A percentile compares a stretch with the other conserved stretches of the same genome.
phyloP scores from a whole-genome alignment of 2,113 vertebrate genomes.

The Emydocephalus ijimae region DNA sequence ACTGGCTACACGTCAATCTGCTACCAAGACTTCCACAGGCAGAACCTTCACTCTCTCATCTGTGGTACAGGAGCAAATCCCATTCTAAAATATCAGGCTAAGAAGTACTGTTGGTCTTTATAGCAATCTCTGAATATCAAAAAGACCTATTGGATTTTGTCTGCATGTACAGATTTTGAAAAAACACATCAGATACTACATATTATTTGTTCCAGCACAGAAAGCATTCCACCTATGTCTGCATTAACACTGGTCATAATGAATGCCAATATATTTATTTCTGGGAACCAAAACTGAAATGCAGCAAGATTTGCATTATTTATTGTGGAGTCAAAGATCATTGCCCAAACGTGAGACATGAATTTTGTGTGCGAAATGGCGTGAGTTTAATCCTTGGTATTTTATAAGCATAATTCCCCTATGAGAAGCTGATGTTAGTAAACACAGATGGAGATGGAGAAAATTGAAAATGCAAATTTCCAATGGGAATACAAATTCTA shows the following conservation, averaged over 20 bases:
- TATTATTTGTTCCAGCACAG: neutral
- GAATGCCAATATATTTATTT: neutral
- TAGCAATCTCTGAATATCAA: neutral
- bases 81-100: neutral
- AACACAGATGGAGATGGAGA: neutral
- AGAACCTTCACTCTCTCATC: neutral
- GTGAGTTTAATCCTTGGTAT: no score
- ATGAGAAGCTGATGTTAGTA: neutral
- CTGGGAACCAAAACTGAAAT: neutral
- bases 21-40: neutral
- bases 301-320: neutral
- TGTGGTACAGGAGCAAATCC: neutral
- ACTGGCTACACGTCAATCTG: neutral
- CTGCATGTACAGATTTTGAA: neutral
- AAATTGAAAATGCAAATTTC: neutral
- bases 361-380: neutral
- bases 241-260: neutral
- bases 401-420: neutral
- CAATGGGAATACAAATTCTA: neutral
- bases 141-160: neutral
- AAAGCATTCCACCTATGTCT: neutral
- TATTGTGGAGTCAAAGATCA: neutral
- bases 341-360: neutral
- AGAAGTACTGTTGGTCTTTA: neutral
- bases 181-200: neutral